These are phyloP conservation scores for Agapornis canus DNA, from an alignment of 2,797 vertebrate genomes.

Conservation along the genomic window DNA sequence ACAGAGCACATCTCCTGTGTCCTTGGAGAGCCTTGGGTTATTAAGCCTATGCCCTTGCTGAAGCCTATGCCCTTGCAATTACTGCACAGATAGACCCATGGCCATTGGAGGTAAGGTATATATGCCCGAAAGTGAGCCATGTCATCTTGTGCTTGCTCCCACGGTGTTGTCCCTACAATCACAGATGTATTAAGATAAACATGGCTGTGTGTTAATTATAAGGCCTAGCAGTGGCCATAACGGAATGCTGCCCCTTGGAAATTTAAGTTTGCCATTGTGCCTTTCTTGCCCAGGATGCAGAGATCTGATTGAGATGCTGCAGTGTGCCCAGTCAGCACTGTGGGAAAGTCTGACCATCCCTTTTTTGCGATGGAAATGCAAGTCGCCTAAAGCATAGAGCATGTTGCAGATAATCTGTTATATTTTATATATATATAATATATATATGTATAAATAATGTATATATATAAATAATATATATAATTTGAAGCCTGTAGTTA, in stretches of 20 bases:
- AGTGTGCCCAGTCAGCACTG: not conserved
- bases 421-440: not conserved
- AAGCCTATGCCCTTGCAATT: not conserved
- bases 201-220: not conserved
- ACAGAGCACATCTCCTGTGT: fast-evolving
- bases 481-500: slow-evolving; percentile 63
- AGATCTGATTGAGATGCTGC: not conserved
- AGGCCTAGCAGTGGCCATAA: not conserved
- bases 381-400: not conserved
- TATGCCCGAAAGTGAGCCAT: not conserved
- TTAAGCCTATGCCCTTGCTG: not conserved
- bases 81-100: not conserved
- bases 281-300: not conserved
- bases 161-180: not conserved
- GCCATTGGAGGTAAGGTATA: not conserved
- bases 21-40: not conserved
- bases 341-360: not conserved
- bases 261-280: not conserved
- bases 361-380: not conserved
- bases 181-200: not conserved
- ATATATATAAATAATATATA: too few relatives aligned
- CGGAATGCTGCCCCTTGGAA: not conserved
- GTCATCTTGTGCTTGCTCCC: not conserved
- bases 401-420: not conserved
- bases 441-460: too few relatives aligned